A percentile compares a stretch with the other conserved stretches of the same genome.
phyloP scores from a whole-genome alignment of 2,113 vertebrate genomes.

The Sturnus vulgaris region DNA sequence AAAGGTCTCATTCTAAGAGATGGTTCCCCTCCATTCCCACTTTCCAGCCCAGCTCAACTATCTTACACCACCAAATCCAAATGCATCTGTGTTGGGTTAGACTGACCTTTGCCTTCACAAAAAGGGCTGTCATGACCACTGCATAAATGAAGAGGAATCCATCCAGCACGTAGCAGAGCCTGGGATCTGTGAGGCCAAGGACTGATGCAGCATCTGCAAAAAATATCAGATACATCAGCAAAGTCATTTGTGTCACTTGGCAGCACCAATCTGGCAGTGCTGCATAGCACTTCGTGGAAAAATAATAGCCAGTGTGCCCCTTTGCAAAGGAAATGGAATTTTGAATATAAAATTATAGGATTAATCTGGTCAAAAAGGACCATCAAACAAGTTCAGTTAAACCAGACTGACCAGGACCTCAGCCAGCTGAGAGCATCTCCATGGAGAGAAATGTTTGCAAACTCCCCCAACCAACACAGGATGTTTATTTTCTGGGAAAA shows the following conservation, averaged over 20 bases:
- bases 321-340: neutral
- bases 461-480: neutral
- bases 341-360: neutral
- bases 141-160: constrained; percentile 85
- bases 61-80: neutral
- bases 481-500: neutral
- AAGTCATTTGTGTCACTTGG: neutral
- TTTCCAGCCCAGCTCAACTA: neutral
- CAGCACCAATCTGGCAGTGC: neutral
- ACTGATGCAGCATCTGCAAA: constrained; percentile 12
- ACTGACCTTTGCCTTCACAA: constrained; percentile 84
- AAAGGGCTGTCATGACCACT: constrained; percentile 83
- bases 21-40: neutral
- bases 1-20: neutral
- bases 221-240: neutral
- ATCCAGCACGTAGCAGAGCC: constrained; percentile 86
- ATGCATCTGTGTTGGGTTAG: neutral
- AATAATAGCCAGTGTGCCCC: neutral
- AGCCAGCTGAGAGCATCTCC: neutral
- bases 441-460: neutral
- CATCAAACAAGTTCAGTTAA: neutral
- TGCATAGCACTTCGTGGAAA: neutral
- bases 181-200: constrained; percentile 78
- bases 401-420: neutral
- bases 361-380: neutral